phyloP scores from a whole-genome alignment of 2,797 vertebrate genomes.

The Trachurus trachurus region DNA sequence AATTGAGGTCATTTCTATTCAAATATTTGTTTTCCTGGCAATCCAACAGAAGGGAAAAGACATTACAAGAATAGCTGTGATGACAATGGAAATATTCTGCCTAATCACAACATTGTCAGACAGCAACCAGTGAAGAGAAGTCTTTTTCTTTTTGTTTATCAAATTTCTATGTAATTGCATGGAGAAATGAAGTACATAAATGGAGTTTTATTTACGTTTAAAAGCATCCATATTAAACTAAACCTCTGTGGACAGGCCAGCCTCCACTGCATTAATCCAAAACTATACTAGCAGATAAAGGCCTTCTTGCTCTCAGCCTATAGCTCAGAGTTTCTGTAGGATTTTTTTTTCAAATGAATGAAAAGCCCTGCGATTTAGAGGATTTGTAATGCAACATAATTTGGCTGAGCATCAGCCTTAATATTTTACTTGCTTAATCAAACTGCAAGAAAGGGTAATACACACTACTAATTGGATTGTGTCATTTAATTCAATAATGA shows the following conservation, averaged over 20 bases:
- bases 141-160: constrained; percentile 13
- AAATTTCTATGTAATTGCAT: background rate
- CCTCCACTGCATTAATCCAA: background rate
- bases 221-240: constrained; percentile 1
- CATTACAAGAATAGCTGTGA: constrained; percentile 32
- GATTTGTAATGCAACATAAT: constrained; percentile 79
- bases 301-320: constrained; percentile 11
- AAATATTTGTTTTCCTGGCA: constrained; percentile 63
- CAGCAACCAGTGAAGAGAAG: constrained; percentile 2
- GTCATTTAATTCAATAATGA: constrained; percentile 84
- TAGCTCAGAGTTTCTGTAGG: constrained; percentile 38
- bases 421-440: constrained; percentile 82
- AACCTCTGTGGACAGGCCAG: constrained; percentile 12
- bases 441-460: constrained; percentile 78
- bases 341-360: constrained; percentile 57
- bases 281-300: constrained; percentile 23
- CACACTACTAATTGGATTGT: constrained; percentile 82
- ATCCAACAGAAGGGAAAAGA: constrained; percentile 35
- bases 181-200: background rate
- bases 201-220: constrained; percentile 3
- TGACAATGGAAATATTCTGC: constrained; percentile 36
- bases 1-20: constrained; percentile 72
- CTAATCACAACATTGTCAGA: constrained; percentile 32
- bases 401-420: constrained; percentile 75
- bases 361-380: constrained; percentile 66